phyloP scores from a whole-genome alignment of 2,113 vertebrate genomes.

The Numenius arquata region DNA sequence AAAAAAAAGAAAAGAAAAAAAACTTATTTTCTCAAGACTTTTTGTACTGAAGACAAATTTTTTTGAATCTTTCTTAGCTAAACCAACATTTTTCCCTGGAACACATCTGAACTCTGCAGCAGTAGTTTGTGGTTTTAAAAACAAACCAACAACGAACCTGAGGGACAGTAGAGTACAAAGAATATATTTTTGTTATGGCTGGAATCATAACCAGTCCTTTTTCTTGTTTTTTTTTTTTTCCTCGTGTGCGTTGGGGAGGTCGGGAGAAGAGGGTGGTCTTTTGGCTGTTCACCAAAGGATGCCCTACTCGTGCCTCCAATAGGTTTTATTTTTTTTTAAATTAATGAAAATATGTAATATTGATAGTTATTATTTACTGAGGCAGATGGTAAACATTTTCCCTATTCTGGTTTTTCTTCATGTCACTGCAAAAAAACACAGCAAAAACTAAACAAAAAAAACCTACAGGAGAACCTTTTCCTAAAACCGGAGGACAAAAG shows the following conservation, averaged over 20 bases:
- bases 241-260: conserved; percentile 72
- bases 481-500: conserved; percentile 81
- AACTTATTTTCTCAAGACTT: conserved; percentile 89
- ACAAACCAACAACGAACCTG: conserved; percentile 72
- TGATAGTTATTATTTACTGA: conserved; percentile 86
- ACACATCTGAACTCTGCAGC: conserved; percentile 79
- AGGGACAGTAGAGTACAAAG: conserved; percentile 91
- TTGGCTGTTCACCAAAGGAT: conserved; percentile 55
- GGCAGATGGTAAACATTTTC: conserved; percentile 81
- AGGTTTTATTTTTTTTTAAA: conserved; percentile 83
- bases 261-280: background rate
- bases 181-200: conserved; percentile 95
- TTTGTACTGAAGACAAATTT: conserved; percentile 84
- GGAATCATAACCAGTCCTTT: conserved; percentile 66
- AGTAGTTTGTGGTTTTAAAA: conserved; percentile 76
- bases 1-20: conserved; percentile 66
- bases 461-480: conserved; percentile 73
- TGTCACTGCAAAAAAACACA: conserved; percentile 71
- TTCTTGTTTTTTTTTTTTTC: conserved; percentile 49
- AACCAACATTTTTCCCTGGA: conserved; percentile 84
- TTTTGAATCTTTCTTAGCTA: conserved; percentile 84
- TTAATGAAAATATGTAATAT: conserved; percentile 88
- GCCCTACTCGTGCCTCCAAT: conserved; percentile 72
- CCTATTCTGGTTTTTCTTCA: conserved; percentile 79
- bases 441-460: conserved; percentile 63